These are phyloP conservation scores for Cryptomyrus ogoouensis DNA, from an alignment of 2,113 vertebrate genomes.

Conservation along the genomic window DNA sequence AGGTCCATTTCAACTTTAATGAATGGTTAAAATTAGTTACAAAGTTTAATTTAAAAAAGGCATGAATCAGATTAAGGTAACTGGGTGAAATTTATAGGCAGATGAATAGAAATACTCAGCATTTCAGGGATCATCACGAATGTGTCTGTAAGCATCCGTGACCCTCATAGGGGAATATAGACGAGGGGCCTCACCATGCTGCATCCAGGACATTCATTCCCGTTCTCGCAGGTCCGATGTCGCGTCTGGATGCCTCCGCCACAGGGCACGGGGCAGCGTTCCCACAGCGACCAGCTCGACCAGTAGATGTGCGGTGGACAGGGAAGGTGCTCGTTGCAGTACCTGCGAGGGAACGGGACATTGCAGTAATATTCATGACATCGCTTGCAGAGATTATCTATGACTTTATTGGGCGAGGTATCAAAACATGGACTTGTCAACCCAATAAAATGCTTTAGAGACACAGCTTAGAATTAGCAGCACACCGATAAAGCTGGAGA, in stretches of 20 bases:
- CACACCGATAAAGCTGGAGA: not conserved
- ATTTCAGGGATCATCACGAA: not conserved
- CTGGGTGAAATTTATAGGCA: not conserved
- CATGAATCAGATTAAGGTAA: not conserved
- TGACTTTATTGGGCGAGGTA: not conserved
- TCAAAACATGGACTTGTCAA: not conserved
- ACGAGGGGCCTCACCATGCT: slow-evolving; percentile 62
- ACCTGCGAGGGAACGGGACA: slow-evolving; percentile 58
- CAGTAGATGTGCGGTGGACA: slow-evolving; percentile 90
- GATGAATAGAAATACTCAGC: not conserved
- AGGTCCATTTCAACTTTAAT: not conserved
- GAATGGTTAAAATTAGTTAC: not conserved
- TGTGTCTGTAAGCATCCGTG: not conserved
- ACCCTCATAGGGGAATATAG: not conserved
- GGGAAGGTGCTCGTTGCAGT: slow-evolving; percentile 91
- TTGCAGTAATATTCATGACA: not conserved
- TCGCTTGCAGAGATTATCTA: not conserved
- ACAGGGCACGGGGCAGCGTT: slow-evolving; percentile 85
- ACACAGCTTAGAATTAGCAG: not conserved
- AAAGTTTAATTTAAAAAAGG: not conserved
- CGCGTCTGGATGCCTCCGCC: slow-evolving; percentile 91
- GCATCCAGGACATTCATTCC: slow-evolving; percentile 88
- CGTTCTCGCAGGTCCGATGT: slow-evolving; percentile 84
- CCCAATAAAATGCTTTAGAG: not conserved
- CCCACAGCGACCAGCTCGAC: slow-evolving; percentile 94